Evolutionary conservation across 1,140 invertebrate species (phyloP).

Genomic region (Armadillidium nasatum): DNA sequence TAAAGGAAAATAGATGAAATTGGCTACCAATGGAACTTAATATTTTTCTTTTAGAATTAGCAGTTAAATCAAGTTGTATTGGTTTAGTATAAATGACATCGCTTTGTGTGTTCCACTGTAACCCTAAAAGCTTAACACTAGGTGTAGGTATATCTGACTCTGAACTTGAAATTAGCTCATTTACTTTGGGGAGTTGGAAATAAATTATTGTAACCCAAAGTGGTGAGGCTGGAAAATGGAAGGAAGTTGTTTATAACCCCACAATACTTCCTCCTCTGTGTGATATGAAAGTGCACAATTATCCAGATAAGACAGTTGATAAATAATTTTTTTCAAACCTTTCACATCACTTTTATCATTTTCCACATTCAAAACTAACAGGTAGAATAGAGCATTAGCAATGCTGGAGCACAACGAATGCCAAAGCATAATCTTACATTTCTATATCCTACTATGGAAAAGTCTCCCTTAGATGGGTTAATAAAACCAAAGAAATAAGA

Average conservation of each 20-base stretch:
- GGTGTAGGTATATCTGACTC: not conserved
- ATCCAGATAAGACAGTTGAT: conserved; percentile 9
- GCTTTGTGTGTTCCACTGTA: not conserved
- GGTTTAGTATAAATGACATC: not conserved
- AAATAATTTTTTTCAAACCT: not conserved
- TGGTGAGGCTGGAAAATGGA: not conserved
- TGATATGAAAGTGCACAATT: not conserved
- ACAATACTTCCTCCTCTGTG: not conserved
- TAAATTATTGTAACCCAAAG: conserved; percentile 18
- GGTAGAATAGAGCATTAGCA: conserved; percentile 17
- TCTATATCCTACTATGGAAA: conserved; percentile 10
- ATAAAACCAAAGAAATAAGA: too few relatives aligned
- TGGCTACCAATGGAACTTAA: not conserved
- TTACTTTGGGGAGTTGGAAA: not conserved
- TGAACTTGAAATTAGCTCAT: not conserved
- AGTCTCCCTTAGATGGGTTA: conserved; percentile 8
- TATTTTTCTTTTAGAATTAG: not conserved
- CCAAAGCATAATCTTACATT: conserved; percentile 22
- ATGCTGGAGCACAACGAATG: conserved; percentile 3
- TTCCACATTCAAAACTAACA: not conserved
- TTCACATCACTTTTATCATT: not conserved
- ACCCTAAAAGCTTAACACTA: not conserved
- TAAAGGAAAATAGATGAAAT: not conserved
- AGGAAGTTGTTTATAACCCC: not conserved
- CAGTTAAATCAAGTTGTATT: not conserved